Base-by-base conservation (phyloP, 2,888 invertebrate species). In the Andrena hattorfiana region DNA sequence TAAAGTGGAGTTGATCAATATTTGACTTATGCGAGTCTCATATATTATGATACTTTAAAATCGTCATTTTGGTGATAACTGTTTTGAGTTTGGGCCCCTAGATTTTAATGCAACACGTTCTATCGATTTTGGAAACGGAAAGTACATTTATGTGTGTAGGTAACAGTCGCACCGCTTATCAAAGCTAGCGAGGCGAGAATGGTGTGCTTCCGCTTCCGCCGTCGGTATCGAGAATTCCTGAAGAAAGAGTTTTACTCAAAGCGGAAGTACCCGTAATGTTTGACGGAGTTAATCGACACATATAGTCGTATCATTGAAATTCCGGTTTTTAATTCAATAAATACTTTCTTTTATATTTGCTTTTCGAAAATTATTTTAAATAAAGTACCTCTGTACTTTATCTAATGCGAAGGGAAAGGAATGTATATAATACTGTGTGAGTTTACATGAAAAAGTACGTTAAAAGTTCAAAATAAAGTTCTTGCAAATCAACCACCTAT, bases 151-250 rank as follows among this genome's bases (percentile, higher is more conserved):
- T 84, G 78, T 77, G 63, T 76, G 28, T 60, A 77, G 73, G 78
- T 78, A 78, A 75, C 74, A 75, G 77, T 74, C 63, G 63, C 75
- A 20, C 56, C 54, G 83, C 87, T 87, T 87, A 87, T 87, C 87
- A 77, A 62, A 87, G 77, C 48, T 83, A 74, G 80, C 83, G 85
- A 88, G 83, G 85, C 84, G 86, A 83, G 88, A 89, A 90, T 84
- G 77, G 81, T 77, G 80, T 54, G 75, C 80, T 89, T 88, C 87
- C 90, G 87, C 63, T 86, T 87, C 88, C 89, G 86, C 49, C 66
- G 81, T 70, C 66, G 66, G 83, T 87, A 89, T 90, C 86, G 80
- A 78, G 86, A 85, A 84, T 81, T 74, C 75, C 77, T 68, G 73
- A 85, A 85, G 85, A 90, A 87, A 87, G 86, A 88, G 81, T 77